Evolutionary conservation across 2,797 vertebrate genomes (phyloP).

Genomic region (Mionectes olivaceus): DNA sequence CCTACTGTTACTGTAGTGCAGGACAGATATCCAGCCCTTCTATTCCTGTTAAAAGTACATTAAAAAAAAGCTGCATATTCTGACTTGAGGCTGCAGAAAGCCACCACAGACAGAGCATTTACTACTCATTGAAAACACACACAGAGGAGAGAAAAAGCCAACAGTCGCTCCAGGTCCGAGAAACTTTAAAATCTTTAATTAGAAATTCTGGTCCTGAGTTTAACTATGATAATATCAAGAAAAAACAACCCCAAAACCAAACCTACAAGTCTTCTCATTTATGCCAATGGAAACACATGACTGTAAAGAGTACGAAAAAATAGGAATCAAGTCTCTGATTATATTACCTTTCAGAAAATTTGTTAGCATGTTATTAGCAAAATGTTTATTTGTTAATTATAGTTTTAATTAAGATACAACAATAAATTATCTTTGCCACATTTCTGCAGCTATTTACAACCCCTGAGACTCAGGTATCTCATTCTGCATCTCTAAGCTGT

Average conservation of each 20-base stretch:
- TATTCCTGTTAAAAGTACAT: background rate
- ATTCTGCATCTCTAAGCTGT: conserved; percentile 61
- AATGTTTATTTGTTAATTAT: conserved; percentile 70
- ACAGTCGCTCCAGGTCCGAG: background rate
- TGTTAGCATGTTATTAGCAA: conserved; percentile 65
- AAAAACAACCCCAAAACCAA: background rate
- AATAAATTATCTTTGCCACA: conserved; percentile 46
- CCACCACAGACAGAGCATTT: background rate
- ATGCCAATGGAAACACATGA: background rate
- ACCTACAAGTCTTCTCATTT: background rate
- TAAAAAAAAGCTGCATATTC: background rate
- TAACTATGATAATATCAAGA: background rate
- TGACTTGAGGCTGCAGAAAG: background rate
- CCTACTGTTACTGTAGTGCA: background rate
- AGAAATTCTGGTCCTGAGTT: background rate
- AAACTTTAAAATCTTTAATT: background rate
- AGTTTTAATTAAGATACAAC: conserved; percentile 67
- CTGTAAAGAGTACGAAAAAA: background rate
- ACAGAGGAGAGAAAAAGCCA: background rate
- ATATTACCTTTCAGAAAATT: conserved; percentile 58
- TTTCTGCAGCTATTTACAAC: conserved; percentile 39
- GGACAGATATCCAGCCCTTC: background rate
- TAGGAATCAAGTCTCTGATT: conserved; percentile 33
- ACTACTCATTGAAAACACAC: background rate
- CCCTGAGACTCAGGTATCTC: conserved; percentile 56